Base-by-base conservation (phyloP, 2,888 invertebrate genomes). In the Oxyscelio sp. region DNA sequence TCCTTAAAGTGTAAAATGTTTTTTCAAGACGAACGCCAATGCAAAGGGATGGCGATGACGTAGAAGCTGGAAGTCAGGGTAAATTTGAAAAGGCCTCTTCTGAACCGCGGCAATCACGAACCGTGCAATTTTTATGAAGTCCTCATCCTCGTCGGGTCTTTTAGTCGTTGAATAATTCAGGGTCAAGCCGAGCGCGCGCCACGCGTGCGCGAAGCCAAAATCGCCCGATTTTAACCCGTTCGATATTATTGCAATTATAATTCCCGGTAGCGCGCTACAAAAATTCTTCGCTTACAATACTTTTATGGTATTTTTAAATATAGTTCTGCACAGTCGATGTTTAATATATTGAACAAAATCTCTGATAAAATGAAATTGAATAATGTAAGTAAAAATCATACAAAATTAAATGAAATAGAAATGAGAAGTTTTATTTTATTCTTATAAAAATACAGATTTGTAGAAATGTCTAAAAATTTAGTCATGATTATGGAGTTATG, bases 71-170 rank as follows among this genome's bases (percentile, higher is more conserved):
- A 75, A 79, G 82, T 75, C 79, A 80, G 89, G 87, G 88, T 81
- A 87, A 89, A 90, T 90, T 90, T 90, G 85, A 90, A 91, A 80
- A 91, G 88, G 85, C 81, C 87, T 85, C 74, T 77, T 71, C 71
- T 83, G 86, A 87, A 87, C 91, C 91, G 87, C 90, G 89, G 93
- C 92, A 93, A 93, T 93, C 92, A 92, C 89, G 92, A 83, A 65
- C 86, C 85, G 85, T 93, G 92, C 89, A 93, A 92, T 91, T 93
- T 93, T 93, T 89, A 93, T 92, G 88, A 91, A 91, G 91, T 92
- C 90, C 92, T 91, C 91, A 63, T 87, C 83, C 84, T 85, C 87
- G 89, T 87, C 89, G 89, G 88, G 88, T 90, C 91, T 92, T 90
- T 89, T 88, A 83, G 88, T 86, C 90, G 90, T 89, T 93, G 90